Base-by-base conservation (phyloP, 2,888 invertebrate species). In the Serrognathus titanus region DNA sequence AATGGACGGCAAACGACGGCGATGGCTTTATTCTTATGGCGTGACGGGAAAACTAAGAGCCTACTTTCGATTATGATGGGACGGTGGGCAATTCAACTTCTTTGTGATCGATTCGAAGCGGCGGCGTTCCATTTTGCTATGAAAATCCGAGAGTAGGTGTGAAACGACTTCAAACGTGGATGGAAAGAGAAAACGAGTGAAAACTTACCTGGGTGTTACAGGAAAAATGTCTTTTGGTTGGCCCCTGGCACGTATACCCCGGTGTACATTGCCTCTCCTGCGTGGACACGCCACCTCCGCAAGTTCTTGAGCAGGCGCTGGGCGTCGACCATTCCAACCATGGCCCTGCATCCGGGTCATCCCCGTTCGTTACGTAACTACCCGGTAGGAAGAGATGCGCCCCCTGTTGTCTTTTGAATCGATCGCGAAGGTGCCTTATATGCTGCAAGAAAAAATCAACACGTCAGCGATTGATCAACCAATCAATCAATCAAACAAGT, bases 201-300 rank as follows among this genome's bases (percentile, higher is more conserved):
- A n/a, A n/a, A n/a, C 76, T 76, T 72, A 87, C 87, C 79, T 94
- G 93, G 43, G 93, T 89, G 74, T 94, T 92, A 75, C 97, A 97
- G 13, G 95, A 94, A 78, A 91, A 91, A 80, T 90, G 94, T 74
- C 91, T 88, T 51, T 86, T 88, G 66, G 85, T 84, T 2, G 93
- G 88, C 10, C 96, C 96, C 4, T 79, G 79, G 71, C 96, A 97
- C 2, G 59, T 61, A 60, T 75, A 72, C 4, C 88, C 88, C 62
- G 85, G 84, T 46, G 83, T 75, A 76, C 94, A 94, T 74, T 85
- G 85, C 69, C 96, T 83, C 56, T 86, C 86, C 79, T 95, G 94
- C 69, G 85, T 87, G 61, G 93, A 87, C 16, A 97, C 94, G 51
- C 97, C 97, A 10, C 94, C 93, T 0, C 97, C 97, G 73, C 97